A percentile compares a stretch with the other conserved stretches of the same genome.
These are phyloP conservation scores for Ciconia maguari DNA, from an alignment of 2,113 vertebrate genomes.

Conservation along the genomic window DNA sequence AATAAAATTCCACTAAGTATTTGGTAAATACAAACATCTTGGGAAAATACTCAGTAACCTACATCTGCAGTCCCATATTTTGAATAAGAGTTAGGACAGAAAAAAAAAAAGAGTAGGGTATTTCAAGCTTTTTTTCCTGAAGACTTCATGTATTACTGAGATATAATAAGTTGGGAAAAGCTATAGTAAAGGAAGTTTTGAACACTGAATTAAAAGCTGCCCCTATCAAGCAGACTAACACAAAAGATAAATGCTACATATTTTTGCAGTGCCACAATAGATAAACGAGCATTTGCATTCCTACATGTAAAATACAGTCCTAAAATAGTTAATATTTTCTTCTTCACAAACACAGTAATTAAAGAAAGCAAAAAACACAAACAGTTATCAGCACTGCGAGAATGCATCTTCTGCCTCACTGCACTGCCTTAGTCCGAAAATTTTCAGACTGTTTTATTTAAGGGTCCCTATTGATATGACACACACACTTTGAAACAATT, in stretches of 20 bases:
- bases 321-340: neutral
- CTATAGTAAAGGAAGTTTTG: neutral
- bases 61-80: neutral
- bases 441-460: neutral
- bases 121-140: neutral
- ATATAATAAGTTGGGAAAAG: neutral
- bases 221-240: neutral
- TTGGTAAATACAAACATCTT: neutral
- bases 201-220: neutral
- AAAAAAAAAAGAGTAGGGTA: neutral
- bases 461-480: neutral
- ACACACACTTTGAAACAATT: accelerated
- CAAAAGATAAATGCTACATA: neutral
- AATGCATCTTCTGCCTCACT: neutral
- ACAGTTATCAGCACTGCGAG: neutral
- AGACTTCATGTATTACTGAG: neutral
- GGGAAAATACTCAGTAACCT: neutral
- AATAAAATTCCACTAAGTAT: neutral
- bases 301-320: neutral
- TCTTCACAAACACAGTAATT: neutral
- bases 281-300: neutral
- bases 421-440: neutral
- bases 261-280: neutral
- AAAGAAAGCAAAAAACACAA: neutral
- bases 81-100: neutral